Base-by-base conservation (phyloP, 2,797 vertebrate species). In the Crenuchus spilurus region DNA sequence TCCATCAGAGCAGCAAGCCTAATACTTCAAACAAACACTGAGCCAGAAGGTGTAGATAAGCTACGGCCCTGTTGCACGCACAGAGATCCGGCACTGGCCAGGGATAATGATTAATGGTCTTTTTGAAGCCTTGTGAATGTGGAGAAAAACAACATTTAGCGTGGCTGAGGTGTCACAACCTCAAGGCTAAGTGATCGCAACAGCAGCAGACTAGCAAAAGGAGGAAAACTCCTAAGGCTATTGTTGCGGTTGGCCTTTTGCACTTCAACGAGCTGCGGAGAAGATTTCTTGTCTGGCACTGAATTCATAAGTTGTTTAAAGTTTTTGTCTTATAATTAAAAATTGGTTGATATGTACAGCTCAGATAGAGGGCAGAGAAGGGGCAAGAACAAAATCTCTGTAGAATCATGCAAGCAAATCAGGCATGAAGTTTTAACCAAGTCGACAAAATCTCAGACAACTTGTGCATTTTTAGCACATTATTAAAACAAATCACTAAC, bases 21-120 rank as follows among this genome's bases (percentile, higher is more conserved):
- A 92, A 92, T 88, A 87, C 90, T 86, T 88, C 84, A 87, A 85
- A 91, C 90, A 92, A 92, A 92, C 89, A 90, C 63, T 78, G 80
- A 75, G 73, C 41, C 80, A 86, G 85, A 52, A 63, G 73, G 51
- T 58, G 75, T 69, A 74, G 67, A 78, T 74, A 75, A 74, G 79
- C 55, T 61, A 70, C 39, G 74, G 79, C 74, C 78, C 46, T 74
- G 46, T 79, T 75, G 63, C 30, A 57, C 61, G 70, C 70, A 68
- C 75, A 75, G 54, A 55, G 60, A 84, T 76, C 10, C 51, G 71
- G 76, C 75, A 48, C 35, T 70, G 31, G 52, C 37, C 31, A 51
- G 49, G 14, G 35, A 55, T 28, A 65, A 70, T 88, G 88, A 92
- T 89, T 87, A 87, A 92, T 90, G 82, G 68, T 79, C 62, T 84